Conservation (phyloP, 2,888 invertebrate species). For the Acanthosepion esculentum region DNA sequence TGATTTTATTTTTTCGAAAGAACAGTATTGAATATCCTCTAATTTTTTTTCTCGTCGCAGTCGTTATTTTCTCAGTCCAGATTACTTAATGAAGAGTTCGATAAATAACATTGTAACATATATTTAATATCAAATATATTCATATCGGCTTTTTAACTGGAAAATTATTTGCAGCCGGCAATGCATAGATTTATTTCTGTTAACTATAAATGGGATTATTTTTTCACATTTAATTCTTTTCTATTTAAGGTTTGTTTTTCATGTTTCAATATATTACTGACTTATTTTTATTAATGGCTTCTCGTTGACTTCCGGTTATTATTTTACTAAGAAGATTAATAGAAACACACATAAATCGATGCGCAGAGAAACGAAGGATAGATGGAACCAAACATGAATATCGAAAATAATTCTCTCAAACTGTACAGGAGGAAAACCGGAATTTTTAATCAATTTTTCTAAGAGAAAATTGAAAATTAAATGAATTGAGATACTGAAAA, state of each 20-base stretch:
- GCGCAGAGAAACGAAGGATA: background rate
- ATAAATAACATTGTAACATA: too few relatives aligned
- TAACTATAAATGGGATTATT: too few relatives aligned
- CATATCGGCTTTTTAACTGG: too few relatives aligned
- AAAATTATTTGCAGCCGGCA: too few relatives aligned
- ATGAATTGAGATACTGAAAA: background rate
- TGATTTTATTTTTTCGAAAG: too few relatives aligned
- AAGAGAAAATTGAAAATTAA: background rate
- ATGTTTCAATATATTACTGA: background rate
- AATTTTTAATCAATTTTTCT: background rate
- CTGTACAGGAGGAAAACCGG: background rate
- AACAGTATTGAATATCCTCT: too few relatives aligned
- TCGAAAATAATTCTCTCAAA: background rate
- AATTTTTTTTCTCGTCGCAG: too few relatives aligned
- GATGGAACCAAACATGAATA: background rate
- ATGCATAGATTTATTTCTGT: too few relatives aligned
- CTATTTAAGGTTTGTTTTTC: background rate
- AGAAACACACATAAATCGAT: background rate
- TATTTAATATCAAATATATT: too few relatives aligned
- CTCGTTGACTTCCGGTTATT: background rate
- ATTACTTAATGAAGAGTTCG: too few relatives aligned
- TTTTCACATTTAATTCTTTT: too few relatives aligned
- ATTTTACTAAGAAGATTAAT: background rate
- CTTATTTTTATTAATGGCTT: background rate
- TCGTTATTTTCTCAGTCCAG: too few relatives aligned